Evolutionary conservation across 2,113 vertebrate genomes (phyloP).

Genomic region (Pionites leucogaster): DNA sequence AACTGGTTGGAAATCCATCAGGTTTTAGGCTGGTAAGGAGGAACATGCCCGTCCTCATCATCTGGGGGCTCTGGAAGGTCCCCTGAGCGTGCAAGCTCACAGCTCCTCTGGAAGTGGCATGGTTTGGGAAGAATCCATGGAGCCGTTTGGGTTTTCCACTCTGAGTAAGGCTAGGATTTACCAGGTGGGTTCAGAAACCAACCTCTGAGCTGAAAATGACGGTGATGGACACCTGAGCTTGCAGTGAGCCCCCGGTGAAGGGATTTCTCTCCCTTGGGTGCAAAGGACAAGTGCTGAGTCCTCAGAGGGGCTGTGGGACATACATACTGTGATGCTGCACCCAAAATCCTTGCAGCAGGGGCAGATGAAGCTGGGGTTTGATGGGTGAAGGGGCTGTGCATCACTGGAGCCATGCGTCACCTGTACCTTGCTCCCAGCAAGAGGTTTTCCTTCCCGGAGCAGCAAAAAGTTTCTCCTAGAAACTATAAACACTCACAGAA

Average conservation of each 20-base stretch:
- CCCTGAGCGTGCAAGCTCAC: fast-evolving
- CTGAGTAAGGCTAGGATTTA: background rate
- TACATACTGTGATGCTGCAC: fast-evolving
- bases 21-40: background rate
- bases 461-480: background rate
- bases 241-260: fast-evolving
- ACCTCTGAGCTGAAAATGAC: background rate
- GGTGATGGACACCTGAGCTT: background rate
- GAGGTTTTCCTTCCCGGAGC: background rate
- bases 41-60: background rate
- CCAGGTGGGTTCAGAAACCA: background rate
- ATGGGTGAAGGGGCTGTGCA: background rate
- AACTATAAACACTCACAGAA: background rate
- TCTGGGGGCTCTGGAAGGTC: background rate
- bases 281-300: background rate
- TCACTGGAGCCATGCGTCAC: fast-evolving
- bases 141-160: background rate
- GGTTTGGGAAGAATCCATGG: background rate
- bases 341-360: background rate
- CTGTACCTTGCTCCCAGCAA: background rate
- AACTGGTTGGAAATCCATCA: background rate
- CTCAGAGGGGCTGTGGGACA: background rate
- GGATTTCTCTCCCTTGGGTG: background rate
- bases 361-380: background rate
- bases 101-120: background rate